A percentile compares a stretch with the other conserved stretches of the same genome.
phyloP scores from a whole-genome alignment of 2,113 vertebrate genomes.

The Petrocephalus zakoni region DNA sequence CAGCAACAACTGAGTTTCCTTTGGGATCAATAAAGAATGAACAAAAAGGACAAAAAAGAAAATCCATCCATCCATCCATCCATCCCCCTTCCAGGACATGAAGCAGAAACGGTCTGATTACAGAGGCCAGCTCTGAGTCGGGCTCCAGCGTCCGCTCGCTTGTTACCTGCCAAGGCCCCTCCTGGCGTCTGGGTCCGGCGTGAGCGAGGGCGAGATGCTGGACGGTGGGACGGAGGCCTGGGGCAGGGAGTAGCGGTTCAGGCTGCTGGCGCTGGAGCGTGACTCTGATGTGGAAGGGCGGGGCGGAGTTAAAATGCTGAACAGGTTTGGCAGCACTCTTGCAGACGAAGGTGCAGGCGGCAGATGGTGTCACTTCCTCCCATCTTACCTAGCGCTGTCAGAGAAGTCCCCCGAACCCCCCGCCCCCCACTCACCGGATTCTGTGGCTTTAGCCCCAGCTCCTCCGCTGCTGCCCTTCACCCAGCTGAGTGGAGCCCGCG shows the following conservation, averaged over 20 bases:
- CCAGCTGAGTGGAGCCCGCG: slow-evolving; percentile 92
- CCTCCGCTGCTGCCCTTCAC: slow-evolving; percentile 97
- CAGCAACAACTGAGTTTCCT: not conserved
- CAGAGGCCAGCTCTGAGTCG: not conserved
- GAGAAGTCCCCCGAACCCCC: too few species aligned
- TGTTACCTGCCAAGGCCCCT: slow-evolving; percentile 77
- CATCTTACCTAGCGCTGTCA: not conserved
- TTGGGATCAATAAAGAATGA: not conserved
- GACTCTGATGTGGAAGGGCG: slow-evolving; percentile 63
- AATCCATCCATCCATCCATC: not conserved
- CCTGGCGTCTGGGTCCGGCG: slow-evolving; percentile 75
- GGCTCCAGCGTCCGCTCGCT: not conserved
- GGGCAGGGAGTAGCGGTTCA: slow-evolving; percentile 91
- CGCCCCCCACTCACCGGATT: slow-evolving; percentile 68
- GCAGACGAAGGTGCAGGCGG: not conserved
- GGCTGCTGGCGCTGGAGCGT: slow-evolving; percentile 72
- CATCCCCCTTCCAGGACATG: not conserved
- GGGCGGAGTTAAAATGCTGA: not conserved
- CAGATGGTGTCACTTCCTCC: not conserved
- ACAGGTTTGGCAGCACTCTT: not conserved
- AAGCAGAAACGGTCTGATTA: not conserved
- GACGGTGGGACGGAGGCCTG: slow-evolving; percentile 68
- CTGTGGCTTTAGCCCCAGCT: slow-evolving; percentile 90
- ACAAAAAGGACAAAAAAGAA: not conserved
- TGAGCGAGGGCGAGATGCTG: slow-evolving; percentile 62